Base-by-base conservation (phyloP, 2,113 vertebrate genomes). In the Globicephala melas region DNA sequence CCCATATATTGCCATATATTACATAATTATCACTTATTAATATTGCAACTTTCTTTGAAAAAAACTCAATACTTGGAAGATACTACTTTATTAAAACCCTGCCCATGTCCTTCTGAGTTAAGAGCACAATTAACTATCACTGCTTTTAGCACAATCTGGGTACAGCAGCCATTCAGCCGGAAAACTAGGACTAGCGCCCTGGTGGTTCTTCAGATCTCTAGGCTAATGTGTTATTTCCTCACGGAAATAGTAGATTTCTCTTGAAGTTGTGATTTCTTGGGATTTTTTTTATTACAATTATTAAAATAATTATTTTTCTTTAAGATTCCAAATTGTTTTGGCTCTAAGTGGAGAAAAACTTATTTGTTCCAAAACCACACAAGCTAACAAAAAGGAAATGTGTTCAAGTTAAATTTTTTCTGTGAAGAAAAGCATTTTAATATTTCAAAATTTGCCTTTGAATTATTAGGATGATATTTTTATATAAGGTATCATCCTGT, bases 81-180 rank as follows among this genome's bases (percentile, higher is more conserved):
- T 71, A 84, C n/a, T 36, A 73, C n/a, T 94, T 96, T 84, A 96
- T 90, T 89, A 92, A 93, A 89, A 94, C 11, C 7, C 21, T 80
- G 21, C n/a, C 9, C 44, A 26, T 47, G 8, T 84, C 31, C 53
- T 91, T 87, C 36, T 68, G 89, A 96, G 55, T 88, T 26, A 93
- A 95, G 41, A 74, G 77, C 5, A 85, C 17, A 36, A 89, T 92
- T 91, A 91, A 83, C 91, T 82, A 80, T 67, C n/a, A 44, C 6
- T 70, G 44, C 31, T 96, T 96, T 93, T 53, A 80, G 25, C 62
- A 71, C 31, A 62, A 47, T 77, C 60, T 80, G 47, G 44, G 38
- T 4, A 44, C 44, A 67, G 55, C 44, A 91, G 47, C 47, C 53
- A 12, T 38, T 70, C 13, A 82, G 82, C 28, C 23, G 31, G 63